Conservation (phyloP, 2,113 vertebrate species). For the Promerops cafer region DNA sequence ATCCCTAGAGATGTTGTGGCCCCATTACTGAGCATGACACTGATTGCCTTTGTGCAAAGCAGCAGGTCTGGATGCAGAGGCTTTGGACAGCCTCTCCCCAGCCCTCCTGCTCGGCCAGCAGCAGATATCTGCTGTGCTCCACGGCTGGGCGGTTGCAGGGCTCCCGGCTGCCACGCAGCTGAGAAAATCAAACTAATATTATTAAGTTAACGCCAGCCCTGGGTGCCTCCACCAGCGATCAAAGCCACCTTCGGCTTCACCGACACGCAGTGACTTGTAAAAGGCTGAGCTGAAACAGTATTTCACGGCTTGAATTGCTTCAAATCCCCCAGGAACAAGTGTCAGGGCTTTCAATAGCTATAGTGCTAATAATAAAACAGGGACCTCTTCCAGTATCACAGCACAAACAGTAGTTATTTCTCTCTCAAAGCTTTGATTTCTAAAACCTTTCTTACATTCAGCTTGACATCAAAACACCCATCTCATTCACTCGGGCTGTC, state of each 20-base stretch:
- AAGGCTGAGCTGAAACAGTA: not conserved
- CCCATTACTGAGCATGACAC: rapidly evolving
- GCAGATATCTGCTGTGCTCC: not conserved
- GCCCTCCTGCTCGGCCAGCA: not conserved
- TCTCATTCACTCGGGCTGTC: slow-evolving; percentile 42
- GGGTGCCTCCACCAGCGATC: not conserved
- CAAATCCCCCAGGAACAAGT: slow-evolving; percentile 5
- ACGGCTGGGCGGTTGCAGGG: not conserved
- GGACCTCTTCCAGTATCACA: slow-evolving; percentile 11
- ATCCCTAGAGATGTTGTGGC: rapidly evolving
- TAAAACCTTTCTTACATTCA: slow-evolving; percentile 41
- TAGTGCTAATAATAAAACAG: slow-evolving; percentile 11
- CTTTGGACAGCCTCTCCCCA: not conserved
- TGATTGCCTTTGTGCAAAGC: not conserved
- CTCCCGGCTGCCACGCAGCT: not conserved
- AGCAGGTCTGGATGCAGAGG: not conserved
- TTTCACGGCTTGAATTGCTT: slow-evolving; percentile 18
- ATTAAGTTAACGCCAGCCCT: not conserved
- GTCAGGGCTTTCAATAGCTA: slow-evolving; percentile 24
- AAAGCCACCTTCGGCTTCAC: not conserved
- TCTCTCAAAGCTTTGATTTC: slow-evolving; percentile 49
- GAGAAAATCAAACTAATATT: not conserved
- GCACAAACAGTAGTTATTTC: slow-evolving; percentile 29
- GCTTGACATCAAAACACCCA: slow-evolving; percentile 51
- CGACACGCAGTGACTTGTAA: not conserved